Evolutionary conservation across 2,888 invertebrate genomes (phyloP), one percentile per base, ranked within the genome.

Genomic region (Sinopyrophorus schimmeli): DNA sequence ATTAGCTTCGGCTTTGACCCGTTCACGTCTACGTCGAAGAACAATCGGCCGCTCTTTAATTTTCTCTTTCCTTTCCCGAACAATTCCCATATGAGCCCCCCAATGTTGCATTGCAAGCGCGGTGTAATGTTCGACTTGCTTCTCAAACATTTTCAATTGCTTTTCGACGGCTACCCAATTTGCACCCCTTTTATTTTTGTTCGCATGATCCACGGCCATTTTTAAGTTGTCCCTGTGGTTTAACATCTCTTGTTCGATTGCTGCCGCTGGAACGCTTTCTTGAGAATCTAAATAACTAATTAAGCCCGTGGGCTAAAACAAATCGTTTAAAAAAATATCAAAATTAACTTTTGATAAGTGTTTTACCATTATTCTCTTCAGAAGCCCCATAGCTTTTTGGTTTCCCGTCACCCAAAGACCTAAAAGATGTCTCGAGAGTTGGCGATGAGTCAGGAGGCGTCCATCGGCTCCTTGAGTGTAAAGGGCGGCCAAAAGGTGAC

Each of bases 331-430:
- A 32, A 6, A 21, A 11, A 15, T 12, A 7, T 48, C 3, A 17
- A 14, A 15, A 20, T n/a, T 43, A 49, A 53, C 17, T 30, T 48
- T 14, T 14, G 31, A 43, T 9, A 31, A 28, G 39, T 41, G 68
- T 74, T 14, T 76, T 75, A 95, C 94, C 84, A 97, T 84, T 58
- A 95, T 89, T 67, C 96, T 77, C 58, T 82, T 81, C 18, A 98
- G 79, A 30, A 98, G 77, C 14, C 87, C 87, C 80, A 90, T 87
- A 2, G 96, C 95, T 7, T 89, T 89, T 16, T 89, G 87, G 75
- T 97, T 95, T 39, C 92, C 95, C 0, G 93, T 93, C 5, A 96
- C 83, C 99, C 99, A 99, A 20, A 99, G 78, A 2, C 92, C 92
- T 24, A 99, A 89, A 39, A 99, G 79, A 75, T 98, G 97, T 16